Conservation (phyloP, 1,140 invertebrate species). For the Papilio helenus region DNA sequence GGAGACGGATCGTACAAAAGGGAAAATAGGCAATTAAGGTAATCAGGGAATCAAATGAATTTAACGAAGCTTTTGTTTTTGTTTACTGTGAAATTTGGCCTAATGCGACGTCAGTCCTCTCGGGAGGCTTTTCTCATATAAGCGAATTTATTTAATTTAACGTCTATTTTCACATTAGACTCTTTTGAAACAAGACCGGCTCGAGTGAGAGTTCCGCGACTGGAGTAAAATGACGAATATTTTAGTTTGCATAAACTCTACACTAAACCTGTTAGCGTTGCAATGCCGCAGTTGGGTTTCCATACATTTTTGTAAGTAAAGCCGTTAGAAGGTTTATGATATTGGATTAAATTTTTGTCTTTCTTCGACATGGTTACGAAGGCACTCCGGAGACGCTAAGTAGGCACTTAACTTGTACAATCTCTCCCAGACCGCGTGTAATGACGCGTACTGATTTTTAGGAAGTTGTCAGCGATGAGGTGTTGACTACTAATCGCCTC, state of each 20-base stretch:
- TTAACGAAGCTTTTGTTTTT: constrained; percentile 52
- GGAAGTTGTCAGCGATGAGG: not conserved
- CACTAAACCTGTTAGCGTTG: too few relatives aligned
- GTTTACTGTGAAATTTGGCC: constrained; percentile 46
- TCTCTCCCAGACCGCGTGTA: not conserved
- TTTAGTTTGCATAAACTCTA: too few relatives aligned
- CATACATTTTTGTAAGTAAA: too few relatives aligned
- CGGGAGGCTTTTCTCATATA: not conserved
- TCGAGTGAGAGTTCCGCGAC: too few relatives aligned
- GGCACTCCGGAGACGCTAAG: not conserved
- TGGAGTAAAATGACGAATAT: too few relatives aligned
- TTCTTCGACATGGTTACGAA: not conserved
- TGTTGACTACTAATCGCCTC: not conserved
- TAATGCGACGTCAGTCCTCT: not conserved
- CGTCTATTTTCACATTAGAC: not conserved
- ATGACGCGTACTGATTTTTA: constrained; percentile 8
- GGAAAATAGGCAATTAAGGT: constrained; percentile 46
- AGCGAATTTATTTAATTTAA: not conserved
- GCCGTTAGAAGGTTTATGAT: not conserved
- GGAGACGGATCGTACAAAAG: constrained; percentile 20
- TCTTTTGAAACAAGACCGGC: not conserved
- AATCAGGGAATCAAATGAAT: constrained; percentile 57
- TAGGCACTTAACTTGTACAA: constrained; percentile 1
- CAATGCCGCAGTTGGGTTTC: too few relatives aligned
- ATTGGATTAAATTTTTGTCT: not conserved